Percentiles rank a stretch among this genome's conserved stretches.
Conservation (phyloP, 2,113 vertebrate genomes). For the Sinocyclocheilus maitianheensis region DNA sequence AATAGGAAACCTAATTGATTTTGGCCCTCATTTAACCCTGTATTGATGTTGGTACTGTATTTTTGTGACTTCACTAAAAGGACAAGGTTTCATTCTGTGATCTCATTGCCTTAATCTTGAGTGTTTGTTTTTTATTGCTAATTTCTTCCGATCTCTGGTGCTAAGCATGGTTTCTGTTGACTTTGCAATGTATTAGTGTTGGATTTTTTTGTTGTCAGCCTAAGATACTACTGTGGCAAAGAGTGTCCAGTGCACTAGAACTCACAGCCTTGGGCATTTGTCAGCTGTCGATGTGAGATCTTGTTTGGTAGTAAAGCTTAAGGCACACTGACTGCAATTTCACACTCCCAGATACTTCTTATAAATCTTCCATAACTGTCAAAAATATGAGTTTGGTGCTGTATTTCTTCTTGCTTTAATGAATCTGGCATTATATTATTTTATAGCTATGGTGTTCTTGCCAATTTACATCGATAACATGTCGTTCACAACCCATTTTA, state of each 20-base stretch:
- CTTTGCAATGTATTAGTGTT: constrained; percentile 9
- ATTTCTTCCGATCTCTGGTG: constrained; percentile 5
- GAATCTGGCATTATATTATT: background rate
- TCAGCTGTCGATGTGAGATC: constrained; percentile 36
- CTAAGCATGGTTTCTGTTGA: background rate
- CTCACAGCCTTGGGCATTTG: constrained; percentile 39
- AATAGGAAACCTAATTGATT: constrained; percentile 69
- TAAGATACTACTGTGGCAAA: constrained; percentile 14
- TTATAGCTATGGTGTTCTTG: background rate
- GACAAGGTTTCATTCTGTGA: constrained; percentile 31
- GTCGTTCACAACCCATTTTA: background rate
- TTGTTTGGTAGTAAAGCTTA: constrained; percentile 47
- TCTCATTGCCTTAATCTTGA: constrained; percentile 47
- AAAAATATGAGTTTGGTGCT: constrained; percentile 22
- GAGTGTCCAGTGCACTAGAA: constrained; percentile 31
- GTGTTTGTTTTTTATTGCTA: background rate
- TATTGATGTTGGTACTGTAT: constrained; percentile 63
- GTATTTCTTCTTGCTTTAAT: constrained; percentile 11
- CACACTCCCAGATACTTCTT: background rate
- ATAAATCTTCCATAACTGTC: constrained; percentile 23
- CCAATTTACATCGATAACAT: background rate
- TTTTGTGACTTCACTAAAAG: constrained; percentile 46
- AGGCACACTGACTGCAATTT: constrained; percentile 44
- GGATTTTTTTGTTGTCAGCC: constrained; percentile 23
- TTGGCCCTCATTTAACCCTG: constrained; percentile 62